phyloP scores from a whole-genome alignment of 1,140 invertebrate genomes.

The Bombus waltoni region DNA sequence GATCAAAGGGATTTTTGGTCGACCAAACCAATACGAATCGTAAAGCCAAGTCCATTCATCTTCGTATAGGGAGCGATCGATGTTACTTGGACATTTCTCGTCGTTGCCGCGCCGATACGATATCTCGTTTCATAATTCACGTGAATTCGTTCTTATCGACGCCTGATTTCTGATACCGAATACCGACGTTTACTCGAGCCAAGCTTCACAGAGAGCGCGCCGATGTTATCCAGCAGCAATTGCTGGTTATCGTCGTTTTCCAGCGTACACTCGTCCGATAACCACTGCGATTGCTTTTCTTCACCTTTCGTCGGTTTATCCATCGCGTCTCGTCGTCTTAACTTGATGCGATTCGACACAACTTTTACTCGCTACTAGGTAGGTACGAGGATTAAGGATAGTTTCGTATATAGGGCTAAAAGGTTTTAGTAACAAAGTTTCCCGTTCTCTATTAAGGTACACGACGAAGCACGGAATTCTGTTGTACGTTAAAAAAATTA shows the following conservation, averaged over 20 bases:
- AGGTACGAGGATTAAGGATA: slow-evolving; percentile 2
- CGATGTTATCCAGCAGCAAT: background rate
- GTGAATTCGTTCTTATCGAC: slow-evolving; percentile 9
- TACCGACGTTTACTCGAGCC: background rate
- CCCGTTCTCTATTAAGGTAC: background rate
- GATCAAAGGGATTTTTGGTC: background rate
- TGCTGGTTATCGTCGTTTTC: background rate
- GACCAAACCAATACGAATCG: no score
- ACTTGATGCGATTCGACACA: background rate
- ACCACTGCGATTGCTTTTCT: no score
- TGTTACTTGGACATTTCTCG: background rate
- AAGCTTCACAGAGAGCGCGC: background rate
- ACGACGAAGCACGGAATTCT: background rate
- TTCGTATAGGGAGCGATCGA: background rate
- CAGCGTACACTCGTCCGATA: no score
- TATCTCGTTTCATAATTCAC: background rate
- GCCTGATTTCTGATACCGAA: background rate
- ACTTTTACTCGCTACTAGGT: background rate
- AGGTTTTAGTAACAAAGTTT: slow-evolving; percentile 15
- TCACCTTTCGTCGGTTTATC: background rate
- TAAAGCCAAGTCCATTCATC: background rate
- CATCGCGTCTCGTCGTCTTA: background rate
- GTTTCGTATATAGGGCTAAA: background rate
- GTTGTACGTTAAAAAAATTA: slow-evolving; percentile 1
- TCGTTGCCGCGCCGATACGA: background rate